Conservation (phyloP, 2,113 vertebrate genomes). For the Gadus macrocephalus region DNA sequence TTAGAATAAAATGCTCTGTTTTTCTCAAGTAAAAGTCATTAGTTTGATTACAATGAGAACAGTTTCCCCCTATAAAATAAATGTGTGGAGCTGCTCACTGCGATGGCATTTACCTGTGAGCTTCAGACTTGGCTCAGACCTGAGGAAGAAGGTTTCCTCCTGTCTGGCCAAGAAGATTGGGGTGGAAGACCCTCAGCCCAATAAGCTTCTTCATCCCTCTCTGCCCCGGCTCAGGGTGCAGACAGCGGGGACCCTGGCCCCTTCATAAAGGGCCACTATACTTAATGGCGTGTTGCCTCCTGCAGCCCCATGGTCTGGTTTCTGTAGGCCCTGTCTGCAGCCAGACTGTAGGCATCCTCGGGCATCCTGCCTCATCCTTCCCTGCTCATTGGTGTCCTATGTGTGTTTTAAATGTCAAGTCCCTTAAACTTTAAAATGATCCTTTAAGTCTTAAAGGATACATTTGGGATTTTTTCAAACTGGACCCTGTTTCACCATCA, state of each 20-base stretch:
- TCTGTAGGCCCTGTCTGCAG: no score
- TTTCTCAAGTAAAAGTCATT: background rate
- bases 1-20: background rate
- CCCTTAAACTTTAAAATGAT: no score
- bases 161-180: conserved; percentile 41
- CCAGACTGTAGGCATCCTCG: no score
- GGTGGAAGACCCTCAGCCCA: conserved; percentile 10
- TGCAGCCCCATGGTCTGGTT: no score
- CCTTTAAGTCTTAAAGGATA: no score
- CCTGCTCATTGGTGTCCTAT: no score
- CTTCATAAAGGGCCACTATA: no score
- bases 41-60: background rate
- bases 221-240: conserved; percentile 21
- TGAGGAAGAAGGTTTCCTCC: conserved; percentile 38
- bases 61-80: conserved; percentile 15
- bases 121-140: conserved; percentile 18
- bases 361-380: no score
- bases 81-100: conserved; percentile 10
- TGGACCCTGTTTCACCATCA: no score
- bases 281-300: no score
- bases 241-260: background rate
- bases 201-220: conserved; percentile 13
- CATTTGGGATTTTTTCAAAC: no score
- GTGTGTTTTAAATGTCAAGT: no score
- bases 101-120: conserved; percentile 25